Percentiles rank a stretch among this genome's conserved stretches.
These are phyloP conservation scores for Atta cephalotes DNA, from an alignment of 1,140 invertebrate species.

Conservation along the genomic window DNA sequence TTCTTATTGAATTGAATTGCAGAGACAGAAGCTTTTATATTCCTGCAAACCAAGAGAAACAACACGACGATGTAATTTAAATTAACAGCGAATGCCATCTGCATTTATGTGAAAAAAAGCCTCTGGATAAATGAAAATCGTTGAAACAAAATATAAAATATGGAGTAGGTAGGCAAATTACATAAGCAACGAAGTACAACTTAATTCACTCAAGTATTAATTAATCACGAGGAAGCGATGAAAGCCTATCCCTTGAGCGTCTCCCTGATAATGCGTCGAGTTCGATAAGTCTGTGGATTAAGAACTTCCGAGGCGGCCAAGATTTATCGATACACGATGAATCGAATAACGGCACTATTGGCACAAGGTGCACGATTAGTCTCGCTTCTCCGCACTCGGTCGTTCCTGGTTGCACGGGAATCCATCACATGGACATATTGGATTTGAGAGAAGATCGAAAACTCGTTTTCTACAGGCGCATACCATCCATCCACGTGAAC, in stretches of 20 bases:
- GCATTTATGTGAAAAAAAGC: background rate
- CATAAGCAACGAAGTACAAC: constrained; percentile 16
- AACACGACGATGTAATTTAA: background rate
- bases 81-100: background rate
- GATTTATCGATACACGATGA: constrained; percentile 68
- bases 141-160: background rate
- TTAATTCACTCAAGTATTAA: constrained; percentile 41
- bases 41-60: background rate
- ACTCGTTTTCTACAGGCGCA: constrained; percentile 50
- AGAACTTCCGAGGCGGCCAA: constrained; percentile 45
- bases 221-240: constrained; percentile 44
- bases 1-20: background rate
- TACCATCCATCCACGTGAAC: constrained; percentile 20
- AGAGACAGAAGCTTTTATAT: background rate
- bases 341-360: constrained; percentile 56
- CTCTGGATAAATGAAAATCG: background rate
- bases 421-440: constrained; percentile 66
- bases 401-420: constrained; percentile 60
- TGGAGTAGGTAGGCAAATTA: background rate
- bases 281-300: constrained; percentile 40
- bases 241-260: constrained; percentile 22
- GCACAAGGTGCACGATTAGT: constrained; percentile 55
- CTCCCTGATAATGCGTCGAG: constrained; percentile 37
- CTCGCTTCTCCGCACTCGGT: constrained; percentile 44
- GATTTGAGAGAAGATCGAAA: constrained; percentile 57